Base-by-base conservation (phyloP, 1,140 invertebrate species). In the Latrodectus geometricus region DNA sequence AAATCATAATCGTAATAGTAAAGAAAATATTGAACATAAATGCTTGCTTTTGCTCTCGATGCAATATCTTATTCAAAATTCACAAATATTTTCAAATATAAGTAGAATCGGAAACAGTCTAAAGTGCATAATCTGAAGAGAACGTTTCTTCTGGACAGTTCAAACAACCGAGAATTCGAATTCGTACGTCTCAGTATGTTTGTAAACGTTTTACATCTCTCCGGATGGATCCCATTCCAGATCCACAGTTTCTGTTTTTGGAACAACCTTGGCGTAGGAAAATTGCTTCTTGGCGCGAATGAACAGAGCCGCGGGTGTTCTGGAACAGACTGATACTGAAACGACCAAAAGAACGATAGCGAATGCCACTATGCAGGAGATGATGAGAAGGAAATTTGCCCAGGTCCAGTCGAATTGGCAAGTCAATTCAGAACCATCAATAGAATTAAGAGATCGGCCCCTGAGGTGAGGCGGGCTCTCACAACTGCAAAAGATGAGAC, bases 201-300 rank as follows among this genome's bases (percentile, higher is more conserved):
- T n/a, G n/a, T n/a, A n/a, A n/a, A 5, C 35, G 35, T 35, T 3
- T 35, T 21, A 81, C 9, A 72, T 72, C 20, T 83, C 80, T 48
- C 69, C 80, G 0, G 80, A 84, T 0, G 83, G 83, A 78, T 86
- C 83, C 83, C 83, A 86, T 49, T 86, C 83, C 9, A 86, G 23
- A 70, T 86, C 83, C 1, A 77, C 74, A 15, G 75, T 61, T 61
- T 86, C 83, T n/a, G 68, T 48, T 17, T 84, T 84, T 12, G 56
- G 68, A 7, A 12, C 15, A 3, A 86, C 75, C 21, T 86, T 86
- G 50, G 74, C 75, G 21, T 86, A 86, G 8, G 83, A 77, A 15
- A 86, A 86, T 15, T 86, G 83, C 11, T 86, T 86, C 50, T 86
- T 86, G 50, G 83, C 83, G 1, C 83, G 48, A 12, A 86, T 49